These are phyloP conservation scores for Adelosebastes latens DNA, from an alignment of 2,797 vertebrate species.

Conservation along the genomic window DNA sequence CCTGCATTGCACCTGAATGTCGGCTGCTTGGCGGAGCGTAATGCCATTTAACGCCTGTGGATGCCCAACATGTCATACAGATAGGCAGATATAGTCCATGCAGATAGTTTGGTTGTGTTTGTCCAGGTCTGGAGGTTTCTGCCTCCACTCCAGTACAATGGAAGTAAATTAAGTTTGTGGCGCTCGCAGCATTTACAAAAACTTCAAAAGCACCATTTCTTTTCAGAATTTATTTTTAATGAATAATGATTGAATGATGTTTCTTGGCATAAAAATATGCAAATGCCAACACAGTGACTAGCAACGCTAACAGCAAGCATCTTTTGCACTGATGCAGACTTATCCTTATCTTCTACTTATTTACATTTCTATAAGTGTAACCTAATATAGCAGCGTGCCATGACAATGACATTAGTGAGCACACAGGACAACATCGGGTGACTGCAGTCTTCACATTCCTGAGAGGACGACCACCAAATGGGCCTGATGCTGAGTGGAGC, in stretches of 20 bases:
- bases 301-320: not conserved
- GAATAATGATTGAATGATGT: not conserved
- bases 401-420: constrained; percentile 52
- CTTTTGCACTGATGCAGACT: not conserved
- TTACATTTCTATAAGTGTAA: not conserved
- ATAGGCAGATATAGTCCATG: no score
- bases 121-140: no score
- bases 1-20: no score
- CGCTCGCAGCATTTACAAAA: not conserved
- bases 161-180: no score
- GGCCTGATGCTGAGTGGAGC: constrained; percentile 56
- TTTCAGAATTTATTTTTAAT: not conserved
- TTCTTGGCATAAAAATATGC: not conserved
- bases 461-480: constrained; percentile 61
- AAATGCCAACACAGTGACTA: not conserved
- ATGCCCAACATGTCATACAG: no score
- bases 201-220: not conserved
- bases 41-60: no score
- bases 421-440: constrained; percentile 12
- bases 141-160: no score
- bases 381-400: not conserved
- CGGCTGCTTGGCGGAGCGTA: no score
- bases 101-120: no score
- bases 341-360: not conserved
- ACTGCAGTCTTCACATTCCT: constrained; percentile 58